Conservation (phyloP, 92 coral and sea anemone genomes). For the Phymanthus crucifer region DNA sequence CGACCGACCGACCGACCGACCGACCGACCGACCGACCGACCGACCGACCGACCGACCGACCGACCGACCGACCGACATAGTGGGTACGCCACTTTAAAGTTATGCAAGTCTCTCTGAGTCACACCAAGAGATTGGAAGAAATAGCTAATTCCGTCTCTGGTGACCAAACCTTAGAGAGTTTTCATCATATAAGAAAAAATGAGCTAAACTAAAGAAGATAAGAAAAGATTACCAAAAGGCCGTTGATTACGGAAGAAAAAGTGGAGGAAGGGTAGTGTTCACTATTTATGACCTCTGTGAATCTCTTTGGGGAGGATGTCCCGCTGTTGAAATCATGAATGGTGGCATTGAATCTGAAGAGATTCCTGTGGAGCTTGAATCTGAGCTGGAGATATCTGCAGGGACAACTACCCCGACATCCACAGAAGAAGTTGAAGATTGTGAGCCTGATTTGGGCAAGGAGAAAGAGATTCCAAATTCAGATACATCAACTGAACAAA, state of each 20-base stretch:
- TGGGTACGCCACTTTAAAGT: too few species aligned
- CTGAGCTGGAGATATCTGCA: conserved; percentile 17
- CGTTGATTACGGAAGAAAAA: conserved; percentile 41
- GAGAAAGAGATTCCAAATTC: conserved; percentile 7
- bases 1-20: too few species aligned
- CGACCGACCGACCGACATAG: too few species aligned
- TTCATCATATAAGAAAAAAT: conserved; percentile 35
- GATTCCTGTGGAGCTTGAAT: conserved; percentile 7
- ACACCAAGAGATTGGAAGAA: too few species aligned
- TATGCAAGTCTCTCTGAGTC: too few species aligned
- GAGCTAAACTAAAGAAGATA: conserved; percentile 30
- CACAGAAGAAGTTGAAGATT: conserved; percentile 15
- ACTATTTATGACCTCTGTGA: conserved; percentile 40
- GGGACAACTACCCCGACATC: conserved; percentile 10
- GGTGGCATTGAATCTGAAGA: conserved; percentile 37
- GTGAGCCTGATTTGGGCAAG: conserved; percentile 15
- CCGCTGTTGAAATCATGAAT: conserved; percentile 41
- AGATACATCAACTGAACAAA: conserved; percentile 29
- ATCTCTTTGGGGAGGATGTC: conserved; percentile 48
- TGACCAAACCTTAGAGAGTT: conserved; percentile 29
- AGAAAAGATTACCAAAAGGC: conserved; percentile 48
- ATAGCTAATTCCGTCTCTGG: not conserved
- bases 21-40: too few species aligned
- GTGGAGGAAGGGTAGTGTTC: conserved; percentile 46
- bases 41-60: too few species aligned